A percentile compares a stretch with the other conserved stretches of the same genome.
These are phyloP conservation scores for Drosophila nebulosa DNA, from an alignment of 1,140 invertebrate species.

Conservation along the genomic window DNA sequence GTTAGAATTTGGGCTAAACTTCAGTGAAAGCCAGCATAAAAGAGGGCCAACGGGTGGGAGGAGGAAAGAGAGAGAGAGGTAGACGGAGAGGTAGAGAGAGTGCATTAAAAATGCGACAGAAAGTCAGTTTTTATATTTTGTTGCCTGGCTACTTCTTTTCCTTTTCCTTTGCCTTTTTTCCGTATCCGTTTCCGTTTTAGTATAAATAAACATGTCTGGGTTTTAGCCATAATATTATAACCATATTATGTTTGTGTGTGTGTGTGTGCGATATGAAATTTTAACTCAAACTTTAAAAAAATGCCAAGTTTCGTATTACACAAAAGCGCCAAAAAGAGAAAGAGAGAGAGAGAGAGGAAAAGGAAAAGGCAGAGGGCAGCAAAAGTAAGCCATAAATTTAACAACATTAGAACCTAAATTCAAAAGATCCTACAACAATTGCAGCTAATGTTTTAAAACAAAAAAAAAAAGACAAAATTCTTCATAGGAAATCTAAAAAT, in stretches of 20 bases:
- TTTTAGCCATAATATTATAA: constrained; percentile 36
- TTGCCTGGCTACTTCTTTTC: background rate
- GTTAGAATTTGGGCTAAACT: constrained; percentile 14
- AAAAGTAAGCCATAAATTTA: background rate
- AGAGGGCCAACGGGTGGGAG: background rate
- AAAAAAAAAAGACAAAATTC: too few relatives aligned
- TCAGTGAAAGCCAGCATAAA: background rate
- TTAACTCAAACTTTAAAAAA: constrained; percentile 52
- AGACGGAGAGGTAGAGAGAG: background rate
- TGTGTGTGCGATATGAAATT: constrained; percentile 41
- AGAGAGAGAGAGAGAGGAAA: background rate
- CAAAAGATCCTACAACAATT: too few relatives aligned
- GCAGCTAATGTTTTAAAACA: too few relatives aligned
- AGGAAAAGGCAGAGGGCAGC: background rate
- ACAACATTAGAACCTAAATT: too few relatives aligned
- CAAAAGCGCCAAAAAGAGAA: too few relatives aligned
- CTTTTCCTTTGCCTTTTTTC: constrained; percentile 8
- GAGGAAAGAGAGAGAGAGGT: background rate
- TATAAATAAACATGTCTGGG: constrained; percentile 68
- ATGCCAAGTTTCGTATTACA: constrained; percentile 7
- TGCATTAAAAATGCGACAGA: constrained; percentile 22
- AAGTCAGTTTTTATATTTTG: constrained; percentile 16
- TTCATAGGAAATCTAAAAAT: too few relatives aligned
- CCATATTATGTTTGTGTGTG: constrained; percentile 12
- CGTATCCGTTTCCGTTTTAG: constrained; percentile 24